Percentiles rank a stretch among this genome's conserved stretches.
These are phyloP conservation scores for Myocastor coypus DNA, from an alignment of 2,113 vertebrate species.

Conservation along the genomic window DNA sequence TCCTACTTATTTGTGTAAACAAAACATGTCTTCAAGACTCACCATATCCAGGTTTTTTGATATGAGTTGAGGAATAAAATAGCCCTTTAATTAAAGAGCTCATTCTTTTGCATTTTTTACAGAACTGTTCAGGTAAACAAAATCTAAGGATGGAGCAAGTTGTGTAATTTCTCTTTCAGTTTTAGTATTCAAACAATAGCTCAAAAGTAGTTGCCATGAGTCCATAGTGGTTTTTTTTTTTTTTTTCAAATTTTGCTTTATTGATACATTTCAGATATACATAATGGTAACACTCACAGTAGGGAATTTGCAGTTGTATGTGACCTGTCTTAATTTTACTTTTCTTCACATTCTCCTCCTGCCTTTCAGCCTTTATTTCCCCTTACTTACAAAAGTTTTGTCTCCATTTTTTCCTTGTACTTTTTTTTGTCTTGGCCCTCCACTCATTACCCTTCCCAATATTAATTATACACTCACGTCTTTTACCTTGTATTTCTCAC, in stretches of 20 bases:
- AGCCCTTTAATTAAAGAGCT: background rate
- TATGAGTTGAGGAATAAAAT: conserved; percentile 9
- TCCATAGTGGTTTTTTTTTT: background rate
- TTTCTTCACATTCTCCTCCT: background rate
- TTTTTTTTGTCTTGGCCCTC: background rate
- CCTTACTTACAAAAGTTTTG: background rate
- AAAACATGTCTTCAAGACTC: background rate
- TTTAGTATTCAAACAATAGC: background rate
- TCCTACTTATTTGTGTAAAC: background rate
- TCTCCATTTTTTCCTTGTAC: background rate
- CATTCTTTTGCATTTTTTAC: background rate
- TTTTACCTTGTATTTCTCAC: too few relatives aligned
- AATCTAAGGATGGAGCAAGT: background rate
- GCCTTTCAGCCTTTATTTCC: background rate
- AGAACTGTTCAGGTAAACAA: background rate
- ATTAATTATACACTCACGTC: too few relatives aligned
- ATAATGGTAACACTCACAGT: background rate
- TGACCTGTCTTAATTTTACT: background rate
- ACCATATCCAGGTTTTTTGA: background rate
- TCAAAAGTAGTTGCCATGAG: background rate
- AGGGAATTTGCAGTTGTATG: background rate
- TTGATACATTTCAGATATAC: background rate
- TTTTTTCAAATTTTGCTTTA: background rate
- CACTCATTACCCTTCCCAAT: background rate
- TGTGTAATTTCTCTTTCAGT: conserved; percentile 37